Evolutionary conservation across 2,113 vertebrate genomes (phyloP), one percentile per base, ranked within the genome.

Genomic region (Apodemus speciosus): DNA sequence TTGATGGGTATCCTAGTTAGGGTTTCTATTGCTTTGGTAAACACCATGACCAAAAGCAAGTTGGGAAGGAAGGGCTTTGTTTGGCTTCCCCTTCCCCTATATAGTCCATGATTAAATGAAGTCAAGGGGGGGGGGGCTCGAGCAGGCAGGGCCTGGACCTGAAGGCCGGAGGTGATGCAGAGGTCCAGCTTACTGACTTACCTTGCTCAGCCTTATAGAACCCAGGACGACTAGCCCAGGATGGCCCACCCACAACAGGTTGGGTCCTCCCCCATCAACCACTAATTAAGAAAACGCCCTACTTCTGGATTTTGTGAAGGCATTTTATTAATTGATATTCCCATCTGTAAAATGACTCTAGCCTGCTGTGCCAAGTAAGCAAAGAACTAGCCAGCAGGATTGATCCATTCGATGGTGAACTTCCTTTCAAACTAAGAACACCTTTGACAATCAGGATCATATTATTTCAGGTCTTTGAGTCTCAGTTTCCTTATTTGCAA

Each of bases 401-500:
- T 90, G 51, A 88, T 76, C 53, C 27, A 13, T 58, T 46, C 25
- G 32, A 51, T 38, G 35, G 62, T 90, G 51, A 76, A 49, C 20
- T 40, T 64, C 89, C 43, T 46, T 88, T 91, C 43, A 88, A 89
- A 81, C 20, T 35, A 60, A 25, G 21, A 49, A 30, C 43, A 20
- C 2, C 32, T 75, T 94, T 92, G 72, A 40, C 15, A 62, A 38
- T 71, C 4, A 75, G 46, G 38, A 21, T 72, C 30, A n/a, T 46
- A 15, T 53, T 66, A 64, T 89, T 87, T 89, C 8, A 69, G 15
- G 11, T 71, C 16, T n/a, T 71, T 81, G 30, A 88, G 25, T 77
- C 40, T 94, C 53, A 60, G 1, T 89, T 58, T 91, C 94, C 53
- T 94, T 35, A 68, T 40, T 30, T 79, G 27, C 13, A 84, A 76